phyloP scores from a whole-genome alignment of 2,888 invertebrate genomes.

The Nomada hirtipes region DNA sequence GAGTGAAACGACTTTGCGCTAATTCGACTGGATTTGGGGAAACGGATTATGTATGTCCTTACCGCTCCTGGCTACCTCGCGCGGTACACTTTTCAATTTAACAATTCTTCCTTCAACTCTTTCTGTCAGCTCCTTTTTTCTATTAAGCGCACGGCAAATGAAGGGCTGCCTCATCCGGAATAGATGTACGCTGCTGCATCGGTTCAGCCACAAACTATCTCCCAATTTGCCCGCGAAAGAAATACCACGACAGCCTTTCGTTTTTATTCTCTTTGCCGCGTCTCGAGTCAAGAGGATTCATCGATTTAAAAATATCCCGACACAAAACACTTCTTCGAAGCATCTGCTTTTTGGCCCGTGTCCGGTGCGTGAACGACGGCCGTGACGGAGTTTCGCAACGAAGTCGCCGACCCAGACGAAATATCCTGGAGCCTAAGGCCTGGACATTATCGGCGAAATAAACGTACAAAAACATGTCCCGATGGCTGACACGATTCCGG shows the following conservation, averaged over 20 bases:
- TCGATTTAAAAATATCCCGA: constrained; percentile 41
- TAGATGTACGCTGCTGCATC: not conserved
- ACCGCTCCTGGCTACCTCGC: no score
- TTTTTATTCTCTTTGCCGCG: constrained; percentile 21
- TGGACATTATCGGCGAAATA: no score
- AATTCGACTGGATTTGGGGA: not conserved
- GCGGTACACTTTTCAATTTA: no score
- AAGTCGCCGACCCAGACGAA: not conserved
- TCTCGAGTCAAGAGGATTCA: constrained; percentile 37
- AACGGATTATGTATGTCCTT: no score
- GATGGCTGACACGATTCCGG: no score
- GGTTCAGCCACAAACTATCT: not conserved
- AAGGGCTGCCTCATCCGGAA: no score
- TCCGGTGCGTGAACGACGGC: not conserved
- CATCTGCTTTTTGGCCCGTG: constrained; percentile 21
- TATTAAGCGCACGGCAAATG: no score
- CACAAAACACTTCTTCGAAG: constrained; percentile 27
- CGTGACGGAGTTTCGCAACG: not conserved
- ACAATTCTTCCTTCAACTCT: no score
- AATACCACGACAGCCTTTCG: not conserved
- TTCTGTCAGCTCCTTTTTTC: no score
- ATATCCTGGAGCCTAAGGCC: no score
- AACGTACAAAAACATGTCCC: no score
- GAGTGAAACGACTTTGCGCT: not conserved
- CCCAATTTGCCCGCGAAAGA: not conserved